A percentile compares a stretch with the other conserved stretches of the same genome.
Conservation (phyloP, 2,888 invertebrate species). For the Heteromyza rotundicornis region DNA sequence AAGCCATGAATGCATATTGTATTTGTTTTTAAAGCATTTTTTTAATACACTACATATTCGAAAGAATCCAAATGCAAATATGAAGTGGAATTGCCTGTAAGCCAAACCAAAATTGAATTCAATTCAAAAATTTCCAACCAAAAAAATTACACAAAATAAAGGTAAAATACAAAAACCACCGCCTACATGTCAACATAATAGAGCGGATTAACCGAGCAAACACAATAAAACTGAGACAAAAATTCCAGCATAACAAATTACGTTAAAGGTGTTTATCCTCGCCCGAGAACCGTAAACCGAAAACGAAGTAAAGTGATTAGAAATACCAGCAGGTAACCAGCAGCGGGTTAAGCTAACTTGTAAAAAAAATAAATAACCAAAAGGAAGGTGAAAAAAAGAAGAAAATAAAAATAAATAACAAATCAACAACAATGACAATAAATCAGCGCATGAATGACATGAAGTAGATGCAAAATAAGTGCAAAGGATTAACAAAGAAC, state of each 20-base stretch:
- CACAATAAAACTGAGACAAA: neutral
- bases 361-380: neutral
- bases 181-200: neutral
- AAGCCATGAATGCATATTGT: too few species aligned
- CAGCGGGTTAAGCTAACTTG: conserved; percentile 1
- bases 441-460: conserved; percentile 29
- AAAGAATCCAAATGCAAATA: too few species aligned
- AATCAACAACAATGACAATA: conserved; percentile 3
- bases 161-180: neutral
- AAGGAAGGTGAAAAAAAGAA: neutral
- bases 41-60: too few species aligned
- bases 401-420: conserved; percentile 5
- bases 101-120: too few species aligned
- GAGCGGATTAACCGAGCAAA: neutral
- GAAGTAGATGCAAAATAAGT: conserved; percentile 45
- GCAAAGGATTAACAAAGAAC: conserved; percentile 39
- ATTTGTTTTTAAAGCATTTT: too few species aligned
- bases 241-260: conserved; percentile 1
- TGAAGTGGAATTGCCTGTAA: too few species aligned
- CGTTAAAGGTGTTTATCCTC: conserved; percentile 5
- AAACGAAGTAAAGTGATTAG: neutral
- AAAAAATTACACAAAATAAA: too few species aligned
- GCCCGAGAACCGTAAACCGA: conserved; percentile 5
- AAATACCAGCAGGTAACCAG: conserved; percentile 21
- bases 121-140: too few species aligned